A percentile compares a stretch with the other conserved stretches of the same genome.
Conservation (phyloP, 2,113 vertebrate species). For the Vanacampus margaritifer region DNA sequence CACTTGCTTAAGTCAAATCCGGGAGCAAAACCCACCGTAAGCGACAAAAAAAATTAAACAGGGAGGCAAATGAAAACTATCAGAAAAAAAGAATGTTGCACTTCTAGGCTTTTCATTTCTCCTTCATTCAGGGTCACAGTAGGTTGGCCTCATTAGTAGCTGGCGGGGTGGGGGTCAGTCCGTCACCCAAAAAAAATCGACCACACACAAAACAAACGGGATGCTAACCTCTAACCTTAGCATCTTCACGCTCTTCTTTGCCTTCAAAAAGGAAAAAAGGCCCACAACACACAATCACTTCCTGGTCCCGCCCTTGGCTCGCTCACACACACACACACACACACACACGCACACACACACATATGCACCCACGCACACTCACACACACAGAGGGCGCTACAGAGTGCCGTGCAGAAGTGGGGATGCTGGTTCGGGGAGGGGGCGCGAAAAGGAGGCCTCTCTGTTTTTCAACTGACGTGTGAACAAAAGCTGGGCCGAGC, state of each 20-base stretch:
- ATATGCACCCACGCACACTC: conserved; percentile 38
- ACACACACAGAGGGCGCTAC: conserved; percentile 40
- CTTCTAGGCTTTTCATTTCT: not conserved
- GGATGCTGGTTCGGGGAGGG: conserved; percentile 2
- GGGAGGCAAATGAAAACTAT: not conserved
- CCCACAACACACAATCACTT: conserved; percentile 47
- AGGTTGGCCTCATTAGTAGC: conserved; percentile 62
- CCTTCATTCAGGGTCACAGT: conserved; percentile 37
- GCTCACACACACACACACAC: conserved; percentile 50
- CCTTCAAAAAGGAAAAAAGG: conserved; percentile 47
- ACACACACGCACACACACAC: conserved; percentile 55
- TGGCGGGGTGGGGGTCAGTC: conserved; percentile 23
- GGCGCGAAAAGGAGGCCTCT: not conserved
- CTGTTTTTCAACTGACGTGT: conserved; percentile 71
- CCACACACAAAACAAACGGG: conserved; percentile 49
- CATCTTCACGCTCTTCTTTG: conserved; percentile 39
- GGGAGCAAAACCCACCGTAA: no score
- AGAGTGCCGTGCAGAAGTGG: conserved; percentile 23
- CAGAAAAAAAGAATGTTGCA: not conserved
- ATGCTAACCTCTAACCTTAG: conserved; percentile 57
- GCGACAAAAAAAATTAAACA: not conserved
- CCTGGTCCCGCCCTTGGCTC: conserved; percentile 27
- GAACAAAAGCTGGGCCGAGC: conserved; percentile 75
- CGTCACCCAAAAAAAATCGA: conserved; percentile 40
- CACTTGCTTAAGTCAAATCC: no score